These are phyloP conservation scores for Rhabdophis nuchalis DNA, from an alignment of 2,797 vertebrate genomes.

Conservation along the genomic window DNA sequence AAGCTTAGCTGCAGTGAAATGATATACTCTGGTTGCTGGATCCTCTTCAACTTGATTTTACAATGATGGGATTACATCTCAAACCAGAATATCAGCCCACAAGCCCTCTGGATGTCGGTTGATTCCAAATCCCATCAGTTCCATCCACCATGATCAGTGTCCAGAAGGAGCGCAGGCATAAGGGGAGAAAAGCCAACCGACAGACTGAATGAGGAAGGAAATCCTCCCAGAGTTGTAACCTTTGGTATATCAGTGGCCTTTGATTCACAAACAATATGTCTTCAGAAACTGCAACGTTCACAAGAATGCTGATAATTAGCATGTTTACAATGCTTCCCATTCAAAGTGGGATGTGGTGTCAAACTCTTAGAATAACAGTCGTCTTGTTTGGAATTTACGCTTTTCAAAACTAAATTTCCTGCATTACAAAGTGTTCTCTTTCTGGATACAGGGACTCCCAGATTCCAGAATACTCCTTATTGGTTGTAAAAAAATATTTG, in stretches of 20 bases:
- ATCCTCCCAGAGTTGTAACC: background rate
- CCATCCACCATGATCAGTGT: background rate
- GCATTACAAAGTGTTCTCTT: background rate
- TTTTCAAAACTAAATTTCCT: background rate
- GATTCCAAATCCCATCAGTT: background rate
- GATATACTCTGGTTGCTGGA: background rate
- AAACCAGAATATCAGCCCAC: background rate
- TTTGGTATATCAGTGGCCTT: background rate
- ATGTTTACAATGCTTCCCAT: background rate
- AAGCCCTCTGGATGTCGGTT: background rate
- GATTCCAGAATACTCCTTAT: background rate
- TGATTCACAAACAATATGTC: background rate
- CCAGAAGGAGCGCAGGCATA: background rate
- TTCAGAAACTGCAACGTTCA: background rate
- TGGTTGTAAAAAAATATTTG: background rate
- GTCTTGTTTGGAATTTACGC: background rate
- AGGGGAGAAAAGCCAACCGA: background rate
- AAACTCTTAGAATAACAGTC: background rate
- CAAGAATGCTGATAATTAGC: background rate
- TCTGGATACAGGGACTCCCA: background rate
- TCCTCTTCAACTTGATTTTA: background rate
- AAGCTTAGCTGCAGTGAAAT: background rate
- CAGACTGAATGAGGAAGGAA: background rate
- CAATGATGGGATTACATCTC: background rate
- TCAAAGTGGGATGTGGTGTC: background rate